Base-by-base conservation (phyloP, 2,797 vertebrate species). In the Schizothorax lantsangensis region DNA sequence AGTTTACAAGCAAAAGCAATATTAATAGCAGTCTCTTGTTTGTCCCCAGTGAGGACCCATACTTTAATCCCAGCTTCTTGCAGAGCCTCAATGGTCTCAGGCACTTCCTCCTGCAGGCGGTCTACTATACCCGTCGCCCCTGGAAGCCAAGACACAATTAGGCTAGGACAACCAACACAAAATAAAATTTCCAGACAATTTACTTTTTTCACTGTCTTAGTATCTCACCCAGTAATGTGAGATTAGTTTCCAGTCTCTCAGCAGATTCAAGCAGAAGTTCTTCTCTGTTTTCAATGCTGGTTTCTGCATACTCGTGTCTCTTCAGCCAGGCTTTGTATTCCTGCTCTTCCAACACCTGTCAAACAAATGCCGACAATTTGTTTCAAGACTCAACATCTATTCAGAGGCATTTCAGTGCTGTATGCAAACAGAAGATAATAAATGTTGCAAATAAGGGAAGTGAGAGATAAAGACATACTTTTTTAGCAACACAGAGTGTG, bases 1-100 rank as follows among this genome's bases (percentile, higher is more conserved):
- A 99, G 96, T 86, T 94, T 97, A 92, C 97, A 99, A 9, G 97
- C 96, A 54, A 95, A 96, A 4, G 97, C 97, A 2, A 99, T 96
- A 91, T 97, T 99, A 92, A 99, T 89, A 74, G 98, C 98, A 0
- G 98, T 99, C 93, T 99, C 98, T 88, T 96, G 96, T 90, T 99
- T 99, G 93, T 99, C 98, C 82, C 98, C 98, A 0, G 98, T 99
- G 74, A 99, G 95, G 92, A 99, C 97, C 98, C 98, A 99, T 75
- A 99, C 95, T 92, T 96, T 98, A 89, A 99, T 96, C 23, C 97
- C 96, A 0, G 98, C 98, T 90, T 88, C 95, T 87, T 97, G 96
- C 40, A 99, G 94, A 12, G 96, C 95, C 86, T 97, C 96, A 47
- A 99, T 97, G 0, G 97, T 97, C 86, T 98, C 97, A 0, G 98